Conservation (phyloP, 2,113 vertebrate genomes). For the Chroicocephalus ridibundus region DNA sequence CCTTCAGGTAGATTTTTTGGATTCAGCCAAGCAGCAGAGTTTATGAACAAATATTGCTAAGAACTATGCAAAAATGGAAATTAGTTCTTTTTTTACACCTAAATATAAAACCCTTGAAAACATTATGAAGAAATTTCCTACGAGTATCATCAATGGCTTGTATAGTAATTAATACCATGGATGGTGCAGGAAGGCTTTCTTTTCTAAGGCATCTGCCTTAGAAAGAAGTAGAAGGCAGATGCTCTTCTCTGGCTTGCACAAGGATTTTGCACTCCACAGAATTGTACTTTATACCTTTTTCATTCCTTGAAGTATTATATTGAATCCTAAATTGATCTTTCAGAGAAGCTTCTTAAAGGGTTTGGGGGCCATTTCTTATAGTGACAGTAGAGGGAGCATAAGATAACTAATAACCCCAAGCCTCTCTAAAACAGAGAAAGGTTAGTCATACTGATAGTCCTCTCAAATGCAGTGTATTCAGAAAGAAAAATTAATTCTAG, state of each 20-base stretch:
- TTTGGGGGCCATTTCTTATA: background rate
- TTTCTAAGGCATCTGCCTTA: background rate
- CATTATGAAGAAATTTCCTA: background rate
- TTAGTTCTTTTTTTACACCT: background rate
- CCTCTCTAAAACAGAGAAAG: background rate
- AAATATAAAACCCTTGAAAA: background rate
- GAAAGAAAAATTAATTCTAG: background rate
- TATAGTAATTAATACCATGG: background rate
- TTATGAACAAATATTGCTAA: background rate
- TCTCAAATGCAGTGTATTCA: background rate
- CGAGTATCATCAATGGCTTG: background rate
- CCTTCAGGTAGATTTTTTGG: background rate
- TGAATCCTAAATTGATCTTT: background rate
- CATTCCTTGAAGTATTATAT: background rate
- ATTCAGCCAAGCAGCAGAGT: background rate
- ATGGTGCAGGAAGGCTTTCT: background rate
- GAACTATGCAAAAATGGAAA: background rate
- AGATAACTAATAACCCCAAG: background rate
- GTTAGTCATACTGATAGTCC: background rate
- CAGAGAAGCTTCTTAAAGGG: background rate
- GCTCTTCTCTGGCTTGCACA: background rate
- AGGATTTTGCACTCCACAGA: background rate
- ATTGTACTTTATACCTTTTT: background rate
- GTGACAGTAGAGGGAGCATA: conserved; percentile 34
- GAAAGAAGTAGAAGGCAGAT: background rate